These are phyloP conservation scores for Drosophila burlai DNA, from an alignment of 1,140 invertebrate genomes.

Conservation along the genomic window DNA sequence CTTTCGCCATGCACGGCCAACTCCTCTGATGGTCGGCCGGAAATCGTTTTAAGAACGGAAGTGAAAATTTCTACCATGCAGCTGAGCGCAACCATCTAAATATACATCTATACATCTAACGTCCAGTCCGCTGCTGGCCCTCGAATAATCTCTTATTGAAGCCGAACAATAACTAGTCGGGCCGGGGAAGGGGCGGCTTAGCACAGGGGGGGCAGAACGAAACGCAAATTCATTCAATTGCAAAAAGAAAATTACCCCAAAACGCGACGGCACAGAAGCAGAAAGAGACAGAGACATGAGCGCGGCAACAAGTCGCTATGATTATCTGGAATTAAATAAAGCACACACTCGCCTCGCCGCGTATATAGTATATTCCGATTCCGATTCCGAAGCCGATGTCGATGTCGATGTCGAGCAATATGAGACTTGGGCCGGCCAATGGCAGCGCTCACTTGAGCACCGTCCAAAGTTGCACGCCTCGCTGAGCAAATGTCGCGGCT, in stretches of 20 bases:
- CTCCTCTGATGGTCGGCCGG: constrained; percentile 62
- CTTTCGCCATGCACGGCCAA: constrained; percentile 66
- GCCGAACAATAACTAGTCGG: constrained; percentile 58
- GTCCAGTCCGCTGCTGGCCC: constrained; percentile 49
- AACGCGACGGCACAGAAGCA: constrained; percentile 48
- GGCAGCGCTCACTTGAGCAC: constrained; percentile 72
- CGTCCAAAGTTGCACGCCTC: constrained; percentile 81
- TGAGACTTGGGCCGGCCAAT: constrained; percentile 63
- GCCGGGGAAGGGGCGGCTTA: constrained; percentile 6
- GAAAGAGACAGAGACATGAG: constrained; percentile 36
- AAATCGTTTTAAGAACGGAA: constrained; percentile 84
- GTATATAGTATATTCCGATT: constrained; percentile 37
- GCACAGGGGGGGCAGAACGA: constrained; percentile 38
- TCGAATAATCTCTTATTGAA: constrained; percentile 78
- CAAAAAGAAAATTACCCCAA: constrained; percentile 84
- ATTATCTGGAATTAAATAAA: constrained; percentile 84
- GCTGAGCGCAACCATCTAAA: constrained; percentile 82
- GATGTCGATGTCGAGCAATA: constrained; percentile 39
- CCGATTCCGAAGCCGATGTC: constrained; percentile 8
- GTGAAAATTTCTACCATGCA: constrained; percentile 80
- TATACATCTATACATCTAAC: constrained; percentile 66
- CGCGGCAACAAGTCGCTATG: constrained; percentile 78
- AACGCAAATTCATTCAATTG: constrained; percentile 85
- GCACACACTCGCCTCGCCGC: constrained; percentile 46
- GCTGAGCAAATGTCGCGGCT: constrained; percentile 66